A percentile compares a stretch with the other conserved stretches of the same genome.
phyloP scores from a whole-genome alignment of 2,797 vertebrate genomes.

The Hoplostethus mediterraneus region DNA sequence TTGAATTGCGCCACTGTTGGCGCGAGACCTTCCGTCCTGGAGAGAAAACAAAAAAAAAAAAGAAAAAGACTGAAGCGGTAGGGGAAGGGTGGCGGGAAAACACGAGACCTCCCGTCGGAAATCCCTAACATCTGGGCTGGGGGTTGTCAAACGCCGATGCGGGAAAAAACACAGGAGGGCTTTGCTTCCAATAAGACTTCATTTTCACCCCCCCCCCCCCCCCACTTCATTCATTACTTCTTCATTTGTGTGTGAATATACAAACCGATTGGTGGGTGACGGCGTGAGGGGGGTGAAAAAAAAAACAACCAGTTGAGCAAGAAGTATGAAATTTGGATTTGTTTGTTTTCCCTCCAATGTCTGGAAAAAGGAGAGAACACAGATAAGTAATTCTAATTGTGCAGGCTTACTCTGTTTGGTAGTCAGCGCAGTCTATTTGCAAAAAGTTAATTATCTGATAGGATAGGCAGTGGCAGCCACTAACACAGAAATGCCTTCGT shows the following conservation, averaged over 20 bases:
- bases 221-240: constrained; percentile 61
- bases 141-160: constrained; percentile 32
- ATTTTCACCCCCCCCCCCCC: constrained; percentile 62
- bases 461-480: constrained; percentile 84
- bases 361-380: constrained; percentile 61
- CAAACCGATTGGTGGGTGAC: constrained; percentile 55
- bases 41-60: no score
- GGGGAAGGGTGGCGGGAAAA: constrained; percentile 40
- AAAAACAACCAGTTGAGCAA: constrained; percentile 52
- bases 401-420: constrained; percentile 75
- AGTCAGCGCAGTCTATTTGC: constrained; percentile 84
- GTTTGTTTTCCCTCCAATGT: constrained; percentile 72
- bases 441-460: constrained; percentile 92
- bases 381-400: constrained; percentile 84
- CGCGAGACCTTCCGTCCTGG: constrained; percentile 40
- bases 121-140: constrained; percentile 66
- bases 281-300: constrained; percentile 36
- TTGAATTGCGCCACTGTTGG: constrained; percentile 69
- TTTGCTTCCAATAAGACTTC: constrained; percentile 58
- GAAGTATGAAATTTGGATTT: constrained; percentile 76
- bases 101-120: constrained; percentile 42
- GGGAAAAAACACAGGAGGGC: constrained; percentile 47
- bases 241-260: constrained; percentile 63
- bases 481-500: constrained; percentile 83
- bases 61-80: neutral